Base-by-base conservation (phyloP, 1,140 invertebrate genomes). In the Proctacanthus coquilletti region DNA sequence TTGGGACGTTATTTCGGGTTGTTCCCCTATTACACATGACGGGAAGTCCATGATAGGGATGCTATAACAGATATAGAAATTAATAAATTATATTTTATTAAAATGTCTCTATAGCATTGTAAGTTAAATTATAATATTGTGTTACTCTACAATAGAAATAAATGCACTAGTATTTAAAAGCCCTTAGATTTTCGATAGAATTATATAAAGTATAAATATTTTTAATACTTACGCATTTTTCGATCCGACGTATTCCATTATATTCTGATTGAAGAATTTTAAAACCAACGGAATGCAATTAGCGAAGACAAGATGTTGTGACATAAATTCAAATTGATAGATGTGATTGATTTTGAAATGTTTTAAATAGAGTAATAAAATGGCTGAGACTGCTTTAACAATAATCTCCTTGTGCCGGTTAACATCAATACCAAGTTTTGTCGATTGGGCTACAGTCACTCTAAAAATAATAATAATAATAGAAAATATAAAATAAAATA, bases 261-360 rank as follows among this genome's bases (percentile, higher is more conserved):
- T 96, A 53, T 97, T 96, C 61, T 98, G 95, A 67, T 98, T 98
- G 53, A 99, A 91, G 69, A 99, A 98, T 58, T 99, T 99, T 10
- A 99, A 67, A 17, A 99, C 86, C 15, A 99, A 65, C 5, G 96
- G 95, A 59, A 99, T 96, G 59, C 95, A 98, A 62, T 99, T 99
- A 39, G 95, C 94, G 71, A 98, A 97, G 10, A 98, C 93, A 36
- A 98, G 68, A 66, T 98, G 94, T 61, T 98, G 94, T 3, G 89
- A 92, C 77, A 98, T 93, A 56, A 95, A 98, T 65, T 99, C 96
- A 70, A 98, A 99, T 64, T 98, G 89, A 63, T 98, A 98, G 10
- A 98, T 72, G 62, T 99, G 95, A 67, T 97, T 98, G n/a, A 98
- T 68, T 68, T 98, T 98, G 46, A 98, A 93, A 65, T 98, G 94